Conservation (phyloP, 2,113 vertebrate species). For the Ictalurus punctatus region DNA sequence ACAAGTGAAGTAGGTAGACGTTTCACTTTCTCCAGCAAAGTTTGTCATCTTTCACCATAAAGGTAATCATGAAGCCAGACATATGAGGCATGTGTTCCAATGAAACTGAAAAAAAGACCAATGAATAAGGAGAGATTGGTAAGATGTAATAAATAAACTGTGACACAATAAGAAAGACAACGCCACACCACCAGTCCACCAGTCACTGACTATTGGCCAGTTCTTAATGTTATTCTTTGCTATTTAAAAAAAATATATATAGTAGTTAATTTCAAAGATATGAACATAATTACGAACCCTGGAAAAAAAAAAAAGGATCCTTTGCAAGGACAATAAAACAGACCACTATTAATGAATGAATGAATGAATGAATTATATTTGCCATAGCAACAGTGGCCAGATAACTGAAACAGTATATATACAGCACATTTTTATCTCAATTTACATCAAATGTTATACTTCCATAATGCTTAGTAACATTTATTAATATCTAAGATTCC, state of each 20-base stretch:
- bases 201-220: background rate
- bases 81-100: background rate
- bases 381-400: background rate
- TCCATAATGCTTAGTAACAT: background rate
- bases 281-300: background rate
- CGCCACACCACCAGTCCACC: background rate
- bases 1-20: background rate
- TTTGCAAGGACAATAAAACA: background rate
- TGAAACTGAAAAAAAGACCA: background rate
- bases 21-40: background rate
- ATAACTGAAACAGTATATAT: background rate
- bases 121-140: background rate
- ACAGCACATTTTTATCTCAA: background rate
- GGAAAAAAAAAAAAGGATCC: background rate
- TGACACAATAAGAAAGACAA: background rate
- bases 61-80: conserved; percentile 21
- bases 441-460: background rate
- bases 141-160: background rate
- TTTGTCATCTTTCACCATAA: background rate
- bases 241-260: background rate
- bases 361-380: background rate
- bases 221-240: conserved; percentile 14
- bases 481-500: background rate
- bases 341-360: background rate
- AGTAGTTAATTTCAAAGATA: background rate